Base-by-base conservation (phyloP, 37 sponge, comb jelly and placozoan genomes). In the Ephydatia muelleri region DNA sequence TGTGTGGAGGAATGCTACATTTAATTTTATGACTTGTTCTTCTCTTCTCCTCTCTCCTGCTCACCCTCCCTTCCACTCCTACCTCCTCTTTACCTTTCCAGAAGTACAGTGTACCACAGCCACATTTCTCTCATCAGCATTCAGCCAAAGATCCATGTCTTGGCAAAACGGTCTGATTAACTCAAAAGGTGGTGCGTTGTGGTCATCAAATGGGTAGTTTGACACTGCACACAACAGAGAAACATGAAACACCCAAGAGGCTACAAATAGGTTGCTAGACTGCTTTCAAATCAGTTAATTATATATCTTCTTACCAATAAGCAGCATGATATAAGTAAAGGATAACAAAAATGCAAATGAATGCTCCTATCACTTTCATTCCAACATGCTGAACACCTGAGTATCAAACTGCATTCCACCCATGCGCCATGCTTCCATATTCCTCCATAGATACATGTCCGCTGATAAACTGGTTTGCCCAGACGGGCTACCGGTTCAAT, bases 141-240 rank as follows among this genome's bases (percentile, higher is more conserved):
- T 91, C 38, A 99, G 67, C 85, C 86, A 97, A 16, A 82, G 68
- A n/a, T 90, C 94, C 77, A 99, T 90, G 80, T 99, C 99, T 34
- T 93, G 96, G 93, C 99, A 99, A 83, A 97, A 99, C 2, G 99
- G 99, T 43, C 86, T 84, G 67, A 99, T 95, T 78, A 99, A 85
- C 78, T 95, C 98, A 83, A 97, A 99, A 0, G 96, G 95, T 25
- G 99, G 99, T 37, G 99, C 95, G 75, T 99, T 97, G 91, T 99
- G 99, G 79, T 99, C 99, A 65, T 97, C 97, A 85, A 99, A 99
- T 73, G 97, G 97, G 76, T 93, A 98, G 31, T 75, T 81, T 6
- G 94, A 93, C 28, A 98, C 96, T 91, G 68, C 47, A 43, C 4
- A 8, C 47, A 43, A 43, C 47, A 43, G 47, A 43, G 47, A 43